phyloP scores from a whole-genome alignment of 2,797 vertebrate genomes.

The Rhinichthys osculus region DNA sequence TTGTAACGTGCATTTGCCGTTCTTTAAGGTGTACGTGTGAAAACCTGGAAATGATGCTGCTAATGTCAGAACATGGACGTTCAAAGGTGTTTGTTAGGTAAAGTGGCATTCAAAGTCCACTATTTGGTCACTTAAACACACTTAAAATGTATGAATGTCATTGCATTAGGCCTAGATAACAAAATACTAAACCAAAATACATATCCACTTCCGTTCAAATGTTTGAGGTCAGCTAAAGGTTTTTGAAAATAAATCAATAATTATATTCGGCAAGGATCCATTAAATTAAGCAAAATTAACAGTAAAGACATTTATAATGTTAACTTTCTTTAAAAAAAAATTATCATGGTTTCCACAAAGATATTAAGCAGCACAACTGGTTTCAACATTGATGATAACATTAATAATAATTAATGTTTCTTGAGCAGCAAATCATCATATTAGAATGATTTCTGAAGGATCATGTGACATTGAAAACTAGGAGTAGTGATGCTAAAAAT shows the following conservation, averaged over 20 bases:
- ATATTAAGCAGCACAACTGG: neutral
- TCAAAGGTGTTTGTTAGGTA: neutral
- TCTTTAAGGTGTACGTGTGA: neutral
- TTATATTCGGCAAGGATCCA: neutral
- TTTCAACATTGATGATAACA: neutral
- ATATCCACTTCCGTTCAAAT: neutral
- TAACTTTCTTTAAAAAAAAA: neutral
- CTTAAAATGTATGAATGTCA: neutral
- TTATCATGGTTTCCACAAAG: neutral
- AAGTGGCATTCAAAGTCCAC: neutral
- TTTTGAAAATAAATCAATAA: no score
- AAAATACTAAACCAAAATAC: neutral
- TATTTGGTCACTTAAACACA: neutral
- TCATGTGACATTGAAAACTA: neutral
- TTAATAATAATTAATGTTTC: neutral
- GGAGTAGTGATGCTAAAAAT: neutral
- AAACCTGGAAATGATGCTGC: neutral
- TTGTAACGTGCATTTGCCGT: neutral
- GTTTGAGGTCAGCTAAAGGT: no score
- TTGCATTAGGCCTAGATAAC: no score
- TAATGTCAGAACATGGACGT: neutral
- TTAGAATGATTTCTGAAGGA: neutral
- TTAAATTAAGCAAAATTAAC: neutral
- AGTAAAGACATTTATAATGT: neutral
- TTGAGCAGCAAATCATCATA: neutral